Evolutionary conservation across 1,140 invertebrate species (phyloP), one percentile per base, ranked within the genome.

Genomic region (Lordiphosa mommai): DNA sequence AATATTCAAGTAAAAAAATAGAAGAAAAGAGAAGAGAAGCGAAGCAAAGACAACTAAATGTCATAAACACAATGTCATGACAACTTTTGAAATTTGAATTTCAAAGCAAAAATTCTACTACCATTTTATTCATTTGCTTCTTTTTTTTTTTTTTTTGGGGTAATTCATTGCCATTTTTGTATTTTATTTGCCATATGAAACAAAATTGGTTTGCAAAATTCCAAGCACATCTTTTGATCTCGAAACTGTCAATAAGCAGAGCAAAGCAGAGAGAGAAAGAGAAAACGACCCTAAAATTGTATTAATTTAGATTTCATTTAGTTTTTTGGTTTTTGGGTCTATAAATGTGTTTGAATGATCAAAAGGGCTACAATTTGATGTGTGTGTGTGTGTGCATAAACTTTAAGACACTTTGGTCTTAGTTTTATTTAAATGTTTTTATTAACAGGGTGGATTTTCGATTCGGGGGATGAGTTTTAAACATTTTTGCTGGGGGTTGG

Each of bases 21-120:
- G 34, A 23, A 52, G 44, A 41, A 71, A 37, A 51, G 37, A 37
- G 57, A 57, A 51, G 20, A 60, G 12, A 50, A 33, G 14, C 41
- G 29, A 30, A 27, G 29, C 46, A 36, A 23, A 36, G 27, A 27
- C 27, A 69, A 69, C 65, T 68, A 68, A 69, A 69, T 80, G 77
- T 82, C 77, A 82, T 82, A 82, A 82, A 77, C 77, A 84, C 72
- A 82, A 82, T 82, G 77, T 82, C 77, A 84, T 84, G 77, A 84
- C 77, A 84, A 84, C 77, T 84, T 84, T 84, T 84, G 77, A 84
- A 84, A 84, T 84, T 85, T 84, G 77, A 84, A 84, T 84, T 85
- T 84, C 77, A 84, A 84, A 84, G 77, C 77, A 85, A 77, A 84
- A 85, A 68, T 70, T 52, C 69, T 40, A 55, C 53, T 50, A 34